A percentile compares a stretch with the other conserved stretches of the same genome.
These are phyloP conservation scores for Delia radicum DNA, from an alignment of 1,140 invertebrate species.

Conservation along the genomic window DNA sequence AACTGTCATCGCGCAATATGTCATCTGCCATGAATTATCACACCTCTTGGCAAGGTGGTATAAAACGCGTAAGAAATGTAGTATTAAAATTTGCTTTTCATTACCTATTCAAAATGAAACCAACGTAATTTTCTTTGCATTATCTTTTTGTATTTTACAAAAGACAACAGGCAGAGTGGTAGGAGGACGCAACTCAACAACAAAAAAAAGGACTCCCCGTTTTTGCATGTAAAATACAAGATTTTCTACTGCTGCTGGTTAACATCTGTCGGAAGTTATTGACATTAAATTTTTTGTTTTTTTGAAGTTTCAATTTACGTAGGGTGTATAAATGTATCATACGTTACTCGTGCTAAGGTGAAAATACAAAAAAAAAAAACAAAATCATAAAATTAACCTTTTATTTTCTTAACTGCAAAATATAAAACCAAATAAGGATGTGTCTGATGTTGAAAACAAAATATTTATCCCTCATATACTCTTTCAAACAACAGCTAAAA, in stretches of 20 bases:
- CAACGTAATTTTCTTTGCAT: not conserved
- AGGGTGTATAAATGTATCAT: not conserved
- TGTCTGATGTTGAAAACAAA: not conserved
- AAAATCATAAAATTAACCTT: slow-evolving; percentile 15
- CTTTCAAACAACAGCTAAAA: not conserved
- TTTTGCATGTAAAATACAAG: not conserved
- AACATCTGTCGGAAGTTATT: slow-evolving; percentile 54
- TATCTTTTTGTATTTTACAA: not conserved
- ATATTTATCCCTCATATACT: not conserved
- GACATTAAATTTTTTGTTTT: slow-evolving; percentile 19
- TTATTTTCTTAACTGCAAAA: not conserved
- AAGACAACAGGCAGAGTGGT: not conserved
- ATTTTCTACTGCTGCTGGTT: not conserved
- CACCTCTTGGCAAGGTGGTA: not conserved
- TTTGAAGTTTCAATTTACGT: not conserved
- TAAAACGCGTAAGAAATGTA: not conserved
- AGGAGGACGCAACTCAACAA: not conserved
- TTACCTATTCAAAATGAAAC: not conserved
- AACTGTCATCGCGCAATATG: too few relatives aligned
- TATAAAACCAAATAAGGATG: slow-evolving; percentile 2
- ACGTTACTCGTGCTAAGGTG: slow-evolving; percentile 8
- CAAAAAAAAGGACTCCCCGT: not conserved
- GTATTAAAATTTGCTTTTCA: not conserved
- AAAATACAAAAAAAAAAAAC: slow-evolving; percentile 6
- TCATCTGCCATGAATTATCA: slow-evolving; percentile 11